These are phyloP conservation scores for Drosophila athabasca DNA, from an alignment of 1,140 invertebrate genomes.

Conservation along the genomic window DNA sequence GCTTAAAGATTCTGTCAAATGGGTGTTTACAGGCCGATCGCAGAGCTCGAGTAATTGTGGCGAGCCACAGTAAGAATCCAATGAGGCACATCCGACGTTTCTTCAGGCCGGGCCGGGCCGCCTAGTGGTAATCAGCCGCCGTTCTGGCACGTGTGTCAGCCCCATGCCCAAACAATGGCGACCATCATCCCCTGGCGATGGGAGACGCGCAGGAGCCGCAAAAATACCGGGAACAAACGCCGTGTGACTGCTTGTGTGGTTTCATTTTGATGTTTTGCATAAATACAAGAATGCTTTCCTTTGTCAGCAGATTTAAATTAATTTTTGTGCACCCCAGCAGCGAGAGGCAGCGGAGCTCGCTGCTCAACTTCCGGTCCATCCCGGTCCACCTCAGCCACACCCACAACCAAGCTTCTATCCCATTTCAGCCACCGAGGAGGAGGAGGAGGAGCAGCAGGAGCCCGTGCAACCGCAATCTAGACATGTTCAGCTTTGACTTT, in stretches of 20 bases:
- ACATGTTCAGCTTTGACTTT: slow-evolving; percentile 37
- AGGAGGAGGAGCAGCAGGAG: not conserved
- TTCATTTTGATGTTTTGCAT: slow-evolving; percentile 62
- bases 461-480: slow-evolving; percentile 56
- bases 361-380: too few species aligned
- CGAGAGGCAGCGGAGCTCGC: too few species aligned
- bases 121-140: too few species aligned
- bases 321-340: slow-evolving; percentile 43
- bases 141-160: too few species aligned
- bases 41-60: not conserved
- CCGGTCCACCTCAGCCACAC: slow-evolving; percentile 2
- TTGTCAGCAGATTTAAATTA: slow-evolving; percentile 77
- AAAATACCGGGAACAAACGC: slow-evolving; percentile 16
- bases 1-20: slow-evolving; percentile 37
- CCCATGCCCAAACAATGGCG: too few species aligned
- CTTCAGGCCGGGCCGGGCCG: too few species aligned
- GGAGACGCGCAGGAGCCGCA: not conserved
- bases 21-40: slow-evolving; percentile 10
- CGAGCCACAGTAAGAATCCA: slow-evolving; percentile 14
- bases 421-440: too few species aligned
- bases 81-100: slow-evolving; percentile 6
- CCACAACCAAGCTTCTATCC: not conserved
- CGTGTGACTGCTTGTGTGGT: slow-evolving; percentile 18
- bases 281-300: slow-evolving; percentile 60
- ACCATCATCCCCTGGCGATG: not conserved